Evolutionary conservation across 2,888 invertebrate species (phyloP).

Genomic region (Amorpha juglandis): DNA sequence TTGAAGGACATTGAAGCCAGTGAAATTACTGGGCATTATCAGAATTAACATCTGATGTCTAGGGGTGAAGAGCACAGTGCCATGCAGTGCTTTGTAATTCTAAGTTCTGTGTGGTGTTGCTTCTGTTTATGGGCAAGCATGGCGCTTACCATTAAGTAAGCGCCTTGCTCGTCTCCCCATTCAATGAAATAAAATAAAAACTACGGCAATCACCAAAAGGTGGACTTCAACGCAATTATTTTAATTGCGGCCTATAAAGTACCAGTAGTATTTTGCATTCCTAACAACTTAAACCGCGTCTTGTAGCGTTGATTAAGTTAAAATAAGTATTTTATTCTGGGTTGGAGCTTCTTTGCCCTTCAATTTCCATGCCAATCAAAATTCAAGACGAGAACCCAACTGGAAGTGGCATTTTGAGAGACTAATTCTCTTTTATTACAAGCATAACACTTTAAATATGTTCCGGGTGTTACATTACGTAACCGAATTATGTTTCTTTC

Average conservation of each 20-base stretch:
- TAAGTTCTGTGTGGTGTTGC: too few relatives aligned
- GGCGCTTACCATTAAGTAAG: too few relatives aligned
- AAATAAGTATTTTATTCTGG: slow-evolving; percentile 37
- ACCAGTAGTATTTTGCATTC: slow-evolving; percentile 19
- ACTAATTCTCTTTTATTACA: slow-evolving; percentile 56
- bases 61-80: too few relatives aligned
- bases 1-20: too few relatives aligned
- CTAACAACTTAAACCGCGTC: slow-evolving; percentile 6
- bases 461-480: slow-evolving; percentile 28
- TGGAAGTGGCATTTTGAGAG: slow-evolving; percentile 53
- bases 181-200: too few relatives aligned
- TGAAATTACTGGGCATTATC: too few relatives aligned
- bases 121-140: too few relatives aligned
- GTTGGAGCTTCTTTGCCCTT: slow-evolving; percentile 27
- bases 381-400: slow-evolving; percentile 55
- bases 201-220: neutral
- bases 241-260: neutral
- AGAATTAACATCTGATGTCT: too few relatives aligned
- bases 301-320: slow-evolving; percentile 33
- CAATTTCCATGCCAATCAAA: slow-evolving; percentile 44
- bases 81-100: too few relatives aligned
- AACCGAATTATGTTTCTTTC: neutral
- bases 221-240: neutral
- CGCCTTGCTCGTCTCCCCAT: too few relatives aligned
- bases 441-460: slow-evolving; percentile 50